These are phyloP conservation scores for Marasmarcha lunaedactyla DNA, from an alignment of 2,888 invertebrate genomes.

Conservation along the genomic window DNA sequence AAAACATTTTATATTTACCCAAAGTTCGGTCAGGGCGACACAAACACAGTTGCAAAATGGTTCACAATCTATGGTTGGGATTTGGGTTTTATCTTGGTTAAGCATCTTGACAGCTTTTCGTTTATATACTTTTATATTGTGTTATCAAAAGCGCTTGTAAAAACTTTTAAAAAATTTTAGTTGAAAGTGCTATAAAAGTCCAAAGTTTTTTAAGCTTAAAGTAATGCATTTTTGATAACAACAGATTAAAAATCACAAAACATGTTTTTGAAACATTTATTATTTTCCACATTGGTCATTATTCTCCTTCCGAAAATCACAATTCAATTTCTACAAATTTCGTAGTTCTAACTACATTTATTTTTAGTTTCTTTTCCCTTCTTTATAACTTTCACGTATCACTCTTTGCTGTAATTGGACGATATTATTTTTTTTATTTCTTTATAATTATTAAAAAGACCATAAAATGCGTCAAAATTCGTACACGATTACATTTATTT, in stretches of 20 bases:
- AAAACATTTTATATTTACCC: conserved; percentile 66
- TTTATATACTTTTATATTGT: conserved; percentile 30
- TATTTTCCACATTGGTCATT: conserved; percentile 63
- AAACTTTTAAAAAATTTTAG: too few relatives aligned
- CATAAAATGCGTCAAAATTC: conserved; percentile 60
- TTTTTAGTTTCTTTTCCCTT: conserved; percentile 16
- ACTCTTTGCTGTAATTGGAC: conserved; percentile 30
- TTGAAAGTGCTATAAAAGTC: too few relatives aligned
- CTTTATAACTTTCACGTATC: conserved; percentile 15
- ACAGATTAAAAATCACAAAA: conserved; percentile 14
- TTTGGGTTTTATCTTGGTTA: conserved; percentile 24
- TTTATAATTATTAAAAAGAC: conserved; percentile 31
- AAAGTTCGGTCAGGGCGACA: conserved; percentile 62
- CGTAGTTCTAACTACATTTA: conserved; percentile 18
- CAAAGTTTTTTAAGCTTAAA: too few relatives aligned
- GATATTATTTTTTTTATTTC: conserved; percentile 27
- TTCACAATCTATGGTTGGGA: conserved; percentile 18
- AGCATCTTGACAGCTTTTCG: conserved; percentile 70
- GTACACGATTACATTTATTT: conserved; percentile 34
- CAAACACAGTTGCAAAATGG: conserved; percentile 53
- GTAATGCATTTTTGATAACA: conserved; percentile 23
- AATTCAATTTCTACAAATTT: conserved; percentile 32
- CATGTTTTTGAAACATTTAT: conserved; percentile 47
- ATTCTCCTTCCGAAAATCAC: conserved; percentile 47
- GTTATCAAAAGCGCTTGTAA: conserved; percentile 21